These are phyloP conservation scores for Busseola fusca DNA, from an alignment of 2,888 invertebrate genomes.

Conservation along the genomic window DNA sequence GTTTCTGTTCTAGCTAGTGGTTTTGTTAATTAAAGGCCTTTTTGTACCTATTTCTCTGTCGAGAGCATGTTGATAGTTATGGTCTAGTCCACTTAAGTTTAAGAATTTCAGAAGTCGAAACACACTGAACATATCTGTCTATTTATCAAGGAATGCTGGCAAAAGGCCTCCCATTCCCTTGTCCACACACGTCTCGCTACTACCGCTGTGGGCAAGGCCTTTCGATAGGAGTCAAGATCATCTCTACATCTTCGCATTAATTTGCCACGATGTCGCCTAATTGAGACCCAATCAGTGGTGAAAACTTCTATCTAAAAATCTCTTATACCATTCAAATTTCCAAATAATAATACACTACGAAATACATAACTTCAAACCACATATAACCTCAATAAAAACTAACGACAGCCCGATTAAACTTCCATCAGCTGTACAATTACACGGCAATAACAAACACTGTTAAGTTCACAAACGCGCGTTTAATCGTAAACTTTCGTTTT, in stretches of 20 bases:
- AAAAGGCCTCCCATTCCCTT: not conserved
- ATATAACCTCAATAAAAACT: constrained; percentile 17
- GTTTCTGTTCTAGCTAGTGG: constrained; percentile 15
- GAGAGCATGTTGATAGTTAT: not conserved
- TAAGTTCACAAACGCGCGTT: constrained; percentile 44
- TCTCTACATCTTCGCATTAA: not conserved
- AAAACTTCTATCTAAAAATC: not conserved
- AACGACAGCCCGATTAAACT: constrained; percentile 31
- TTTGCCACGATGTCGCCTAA: not conserved
- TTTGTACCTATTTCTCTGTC: not conserved
- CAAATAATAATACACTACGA: not conserved
- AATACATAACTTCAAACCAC: constrained; percentile 17
- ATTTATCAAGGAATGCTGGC: not conserved
- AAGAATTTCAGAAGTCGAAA: not conserved
- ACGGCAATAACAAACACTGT: constrained; percentile 51
- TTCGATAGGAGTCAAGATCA: not conserved
- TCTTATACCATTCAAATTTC: not conserved
- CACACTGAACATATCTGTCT: too few species aligned
- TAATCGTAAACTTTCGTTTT: constrained; percentile 72
- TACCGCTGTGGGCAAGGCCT: not conserved
- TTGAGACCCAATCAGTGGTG: not conserved
- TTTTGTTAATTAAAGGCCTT: constrained; percentile 10
- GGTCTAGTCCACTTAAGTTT: not conserved
- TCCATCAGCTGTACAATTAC: constrained; percentile 46
- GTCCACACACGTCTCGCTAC: not conserved